Evolutionary conservation across 2,888 invertebrate genomes (phyloP).

Genomic region (Polylopha cassiicola): DNA sequence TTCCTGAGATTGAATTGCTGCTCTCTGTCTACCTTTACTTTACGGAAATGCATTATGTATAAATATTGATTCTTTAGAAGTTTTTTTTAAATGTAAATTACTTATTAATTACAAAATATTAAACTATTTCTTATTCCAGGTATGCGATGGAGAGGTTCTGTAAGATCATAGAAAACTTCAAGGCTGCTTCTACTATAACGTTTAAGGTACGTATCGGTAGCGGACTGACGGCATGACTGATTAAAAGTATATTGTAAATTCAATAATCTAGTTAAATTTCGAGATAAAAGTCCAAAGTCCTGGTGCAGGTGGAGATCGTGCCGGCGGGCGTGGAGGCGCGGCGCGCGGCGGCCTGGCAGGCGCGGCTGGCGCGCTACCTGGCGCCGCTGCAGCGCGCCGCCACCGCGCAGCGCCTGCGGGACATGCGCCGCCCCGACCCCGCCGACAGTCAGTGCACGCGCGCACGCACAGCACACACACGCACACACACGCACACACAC

Average conservation of each 20-base stretch:
- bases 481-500: no score
- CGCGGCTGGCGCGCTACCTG: slow-evolving; percentile 43
- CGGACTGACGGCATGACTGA: no score
- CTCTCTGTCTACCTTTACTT: no score
- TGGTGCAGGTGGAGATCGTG: slow-evolving; percentile 55
- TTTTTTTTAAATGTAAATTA: neutral
- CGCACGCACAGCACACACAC: no score
- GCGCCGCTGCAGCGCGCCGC: slow-evolving; percentile 44
- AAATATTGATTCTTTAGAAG: neutral
- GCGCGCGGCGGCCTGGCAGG: slow-evolving; percentile 39
- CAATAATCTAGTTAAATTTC: no score
- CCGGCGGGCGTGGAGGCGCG: slow-evolving; percentile 25
- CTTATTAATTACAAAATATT: neutral
- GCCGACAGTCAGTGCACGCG: slow-evolving; percentile 36
- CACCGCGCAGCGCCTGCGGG: slow-evolving; percentile 42
- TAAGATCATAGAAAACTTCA: slow-evolving; percentile 60
- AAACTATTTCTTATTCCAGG: slow-evolving; percentile 33
- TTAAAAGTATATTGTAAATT: no score
- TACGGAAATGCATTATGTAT: no score
- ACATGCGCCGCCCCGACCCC: slow-evolving; percentile 45
- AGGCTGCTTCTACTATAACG: slow-evolving; percentile 55
- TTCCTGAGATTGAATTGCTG: no score
- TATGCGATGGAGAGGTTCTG: slow-evolving; percentile 60
- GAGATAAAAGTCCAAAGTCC: no score
- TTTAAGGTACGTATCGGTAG: slow-evolving; percentile 53